These are phyloP conservation scores for Xerus inauris DNA, from an alignment of 2,113 vertebrate genomes.

Conservation along the genomic window DNA sequence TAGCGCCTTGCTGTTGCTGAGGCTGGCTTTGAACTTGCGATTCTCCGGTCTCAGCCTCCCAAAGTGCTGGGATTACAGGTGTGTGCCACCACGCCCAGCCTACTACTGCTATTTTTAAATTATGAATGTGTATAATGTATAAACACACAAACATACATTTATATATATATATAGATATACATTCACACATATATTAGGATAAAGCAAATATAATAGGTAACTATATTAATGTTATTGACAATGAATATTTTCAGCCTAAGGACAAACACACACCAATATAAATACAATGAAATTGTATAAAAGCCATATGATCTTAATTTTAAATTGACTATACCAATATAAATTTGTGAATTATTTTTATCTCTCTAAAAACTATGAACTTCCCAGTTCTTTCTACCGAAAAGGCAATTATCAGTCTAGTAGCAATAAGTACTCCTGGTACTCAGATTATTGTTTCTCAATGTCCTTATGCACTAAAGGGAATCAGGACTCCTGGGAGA, in stretches of 20 bases:
- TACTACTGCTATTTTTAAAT: neutral
- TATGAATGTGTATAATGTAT: neutral
- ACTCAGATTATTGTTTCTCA: neutral
- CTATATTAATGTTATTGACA: neutral
- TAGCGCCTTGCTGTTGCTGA: too few relatives aligned
- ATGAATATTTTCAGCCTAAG: neutral
- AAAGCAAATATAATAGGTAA: neutral
- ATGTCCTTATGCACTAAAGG: neutral
- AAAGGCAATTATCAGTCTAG: neutral
- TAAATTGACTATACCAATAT: neutral
- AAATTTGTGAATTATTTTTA: constrained; percentile 7
- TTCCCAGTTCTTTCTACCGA: neutral
- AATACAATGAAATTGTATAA: constrained; percentile 5
- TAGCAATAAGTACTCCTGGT: neutral
- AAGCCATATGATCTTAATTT: neutral
- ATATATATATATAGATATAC: neutral
- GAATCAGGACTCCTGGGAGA: neutral
- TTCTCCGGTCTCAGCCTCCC: too few relatives aligned
- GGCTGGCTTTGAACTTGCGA: too few relatives aligned
- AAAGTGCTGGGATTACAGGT: too few relatives aligned
- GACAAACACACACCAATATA: constrained; percentile 1
- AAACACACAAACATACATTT: neutral
- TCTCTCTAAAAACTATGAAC: neutral
- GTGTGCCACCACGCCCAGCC: too few relatives aligned
- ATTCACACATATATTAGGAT: neutral